phyloP scores from a whole-genome alignment of 2,888 invertebrate genomes.

The Cetonia aurata region DNA sequence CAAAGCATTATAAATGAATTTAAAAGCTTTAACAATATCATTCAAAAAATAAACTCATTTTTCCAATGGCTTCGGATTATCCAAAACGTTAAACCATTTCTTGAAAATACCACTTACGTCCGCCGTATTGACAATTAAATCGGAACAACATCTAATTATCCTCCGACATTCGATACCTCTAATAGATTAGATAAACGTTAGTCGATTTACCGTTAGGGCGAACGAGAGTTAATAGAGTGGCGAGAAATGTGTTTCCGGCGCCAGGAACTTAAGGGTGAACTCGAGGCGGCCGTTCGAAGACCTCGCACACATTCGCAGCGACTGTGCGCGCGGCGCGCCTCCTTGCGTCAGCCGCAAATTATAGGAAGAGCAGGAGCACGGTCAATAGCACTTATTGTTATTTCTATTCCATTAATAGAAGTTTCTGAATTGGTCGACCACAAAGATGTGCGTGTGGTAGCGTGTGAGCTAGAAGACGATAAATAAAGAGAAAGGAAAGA shows the following conservation, averaged over 20 bases:
- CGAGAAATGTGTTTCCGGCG: constrained; percentile 42
- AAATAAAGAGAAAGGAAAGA: no score
- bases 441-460: constrained; percentile 5
- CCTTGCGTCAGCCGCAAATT: neutral
- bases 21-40: no score
- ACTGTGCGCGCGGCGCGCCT: neutral
- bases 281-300: constrained; percentile 23
- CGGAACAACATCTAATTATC: constrained; percentile 46
- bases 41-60: no score
- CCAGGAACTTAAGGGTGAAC: constrained; percentile 40
- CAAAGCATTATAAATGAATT: no score
- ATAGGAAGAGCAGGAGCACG: constrained; percentile 6
- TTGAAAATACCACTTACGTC: neutral
- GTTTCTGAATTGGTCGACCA: constrained; percentile 9
- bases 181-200: constrained; percentile 53
- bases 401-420: constrained; percentile 41
- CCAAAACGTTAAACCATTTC: no score
- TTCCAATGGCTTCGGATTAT: no score
- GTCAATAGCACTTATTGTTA: constrained; percentile 39
- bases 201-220: constrained; percentile 50
- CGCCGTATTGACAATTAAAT: constrained; percentile 42
- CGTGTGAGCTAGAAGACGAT: no score
- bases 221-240: constrained; percentile 50
- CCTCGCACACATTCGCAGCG: constrained; percentile 2
- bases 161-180: constrained; percentile 46